These are phyloP conservation scores for Drosophila nigricruria DNA, from an alignment of 2,888 invertebrate genomes.

Conservation along the genomic window DNA sequence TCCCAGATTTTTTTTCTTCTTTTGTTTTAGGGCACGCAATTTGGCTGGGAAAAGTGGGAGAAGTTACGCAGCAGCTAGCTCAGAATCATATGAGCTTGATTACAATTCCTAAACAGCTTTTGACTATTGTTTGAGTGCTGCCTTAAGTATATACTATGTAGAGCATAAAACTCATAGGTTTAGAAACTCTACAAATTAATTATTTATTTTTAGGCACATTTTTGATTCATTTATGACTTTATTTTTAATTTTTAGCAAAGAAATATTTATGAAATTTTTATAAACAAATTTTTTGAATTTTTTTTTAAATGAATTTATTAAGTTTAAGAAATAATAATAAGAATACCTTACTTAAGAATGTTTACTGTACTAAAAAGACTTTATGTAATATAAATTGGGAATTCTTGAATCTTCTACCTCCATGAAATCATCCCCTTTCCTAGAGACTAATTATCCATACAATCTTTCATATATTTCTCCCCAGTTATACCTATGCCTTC, in stretches of 20 bases:
- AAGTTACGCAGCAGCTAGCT: background rate
- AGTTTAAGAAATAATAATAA: no score
- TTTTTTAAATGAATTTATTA: no score
- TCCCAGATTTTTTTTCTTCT: background rate
- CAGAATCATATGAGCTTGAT: constrained; percentile 4
- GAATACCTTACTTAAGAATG: no score
- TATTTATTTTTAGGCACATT: background rate
- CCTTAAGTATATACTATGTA: background rate
- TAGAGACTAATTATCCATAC: background rate
- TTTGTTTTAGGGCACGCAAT: constrained; percentile 22
- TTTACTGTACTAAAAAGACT: background rate
- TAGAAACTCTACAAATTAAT: background rate
- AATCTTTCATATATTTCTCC: background rate
- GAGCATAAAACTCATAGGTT: background rate
- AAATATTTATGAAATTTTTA: background rate
- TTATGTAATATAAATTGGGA: background rate
- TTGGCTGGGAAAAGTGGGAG: background rate
- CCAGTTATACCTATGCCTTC: background rate
- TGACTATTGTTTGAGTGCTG: background rate
- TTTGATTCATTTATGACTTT: background rate
- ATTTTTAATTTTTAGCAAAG: background rate
- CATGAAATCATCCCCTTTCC: no score
- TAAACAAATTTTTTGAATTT: background rate
- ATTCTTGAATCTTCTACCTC: background rate
- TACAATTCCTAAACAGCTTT: constrained; percentile 7